Evolutionary conservation across 2,888 invertebrate genomes (phyloP).

Genomic region (Ectropis crepuscularia): DNA sequence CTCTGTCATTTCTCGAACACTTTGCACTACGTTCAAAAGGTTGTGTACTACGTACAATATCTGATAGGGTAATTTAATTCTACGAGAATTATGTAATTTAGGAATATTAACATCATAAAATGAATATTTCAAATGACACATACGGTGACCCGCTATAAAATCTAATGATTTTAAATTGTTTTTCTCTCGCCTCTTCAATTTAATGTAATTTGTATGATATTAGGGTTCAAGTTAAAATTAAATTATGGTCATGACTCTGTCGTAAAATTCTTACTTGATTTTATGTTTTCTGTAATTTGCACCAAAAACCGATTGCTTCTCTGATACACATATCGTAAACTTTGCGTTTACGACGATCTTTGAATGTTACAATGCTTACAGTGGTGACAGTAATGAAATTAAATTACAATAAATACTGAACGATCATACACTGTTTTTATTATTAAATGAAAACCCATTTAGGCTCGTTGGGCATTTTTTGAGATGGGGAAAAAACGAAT

Average conservation of each 20-base stretch:
- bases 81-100: constrained; percentile 32
- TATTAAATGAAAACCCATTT: no score
- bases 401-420: neutral
- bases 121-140: constrained; percentile 40
- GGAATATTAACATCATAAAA: constrained; percentile 35
- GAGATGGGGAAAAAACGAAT: no score
- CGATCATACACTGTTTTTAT: neutral
- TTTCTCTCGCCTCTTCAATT: constrained; percentile 36
- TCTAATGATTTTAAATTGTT: constrained; percentile 44
- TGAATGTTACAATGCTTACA: constrained; percentile 23
- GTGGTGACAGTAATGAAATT: neutral
- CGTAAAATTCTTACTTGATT: constrained; percentile 43
- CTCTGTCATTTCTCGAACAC: constrained; percentile 21
- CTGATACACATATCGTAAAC: constrained; percentile 52
- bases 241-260: constrained; percentile 46
- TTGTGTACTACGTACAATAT: constrained; percentile 17
- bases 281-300: constrained; percentile 45
- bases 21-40: constrained; percentile 14
- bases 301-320: constrained; percentile 49
- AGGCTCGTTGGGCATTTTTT: no score
- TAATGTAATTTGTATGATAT: constrained; percentile 32
- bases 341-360: constrained; percentile 45
- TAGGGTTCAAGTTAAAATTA: constrained; percentile 37
- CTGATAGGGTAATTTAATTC: constrained; percentile 27
- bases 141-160: constrained; percentile 36